Conservation (phyloP, 2,797 vertebrate genomes). For the Heterohyrax brucei region DNA sequence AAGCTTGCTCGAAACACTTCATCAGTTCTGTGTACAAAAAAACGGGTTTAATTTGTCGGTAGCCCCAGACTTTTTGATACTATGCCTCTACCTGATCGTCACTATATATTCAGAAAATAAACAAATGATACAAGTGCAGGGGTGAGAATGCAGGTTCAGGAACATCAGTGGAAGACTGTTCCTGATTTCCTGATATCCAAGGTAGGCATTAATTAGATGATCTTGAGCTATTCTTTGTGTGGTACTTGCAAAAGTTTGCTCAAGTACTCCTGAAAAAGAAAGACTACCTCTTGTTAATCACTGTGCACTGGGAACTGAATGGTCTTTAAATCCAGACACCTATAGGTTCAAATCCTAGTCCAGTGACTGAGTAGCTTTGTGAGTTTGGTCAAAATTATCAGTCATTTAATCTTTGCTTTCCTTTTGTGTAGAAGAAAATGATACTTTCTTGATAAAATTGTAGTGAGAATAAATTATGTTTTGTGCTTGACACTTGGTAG, state of each 20-base stretch:
- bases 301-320: background rate
- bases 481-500: background rate
- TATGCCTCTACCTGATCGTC: slow-evolving; percentile 20
- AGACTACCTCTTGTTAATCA: slow-evolving; percentile 61
- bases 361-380: background rate
- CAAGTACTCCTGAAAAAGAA: slow-evolving; percentile 60
- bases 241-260: background rate
- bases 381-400: slow-evolving; percentile 10
- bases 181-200: slow-evolving; percentile 29
- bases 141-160: slow-evolving; percentile 8
- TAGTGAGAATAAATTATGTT: slow-evolving; percentile 12
- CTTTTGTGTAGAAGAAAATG: background rate
- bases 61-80: background rate
- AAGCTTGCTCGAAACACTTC: background rate
- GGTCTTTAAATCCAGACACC: slow-evolving; percentile 5
- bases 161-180: slow-evolving; percentile 13
- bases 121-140: background rate
- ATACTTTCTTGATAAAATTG: background rate
- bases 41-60: background rate
- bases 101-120: slow-evolving; percentile 53
- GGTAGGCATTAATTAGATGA: slow-evolving; percentile 37
- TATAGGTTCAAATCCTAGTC: slow-evolving; percentile 9
- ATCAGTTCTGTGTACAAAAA: background rate
- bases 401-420: background rate
- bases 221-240: slow-evolving; percentile 31